These are phyloP conservation scores for Xestia rhomboidea DNA, from an alignment of 2,888 invertebrate genomes.

Conservation along the genomic window DNA sequence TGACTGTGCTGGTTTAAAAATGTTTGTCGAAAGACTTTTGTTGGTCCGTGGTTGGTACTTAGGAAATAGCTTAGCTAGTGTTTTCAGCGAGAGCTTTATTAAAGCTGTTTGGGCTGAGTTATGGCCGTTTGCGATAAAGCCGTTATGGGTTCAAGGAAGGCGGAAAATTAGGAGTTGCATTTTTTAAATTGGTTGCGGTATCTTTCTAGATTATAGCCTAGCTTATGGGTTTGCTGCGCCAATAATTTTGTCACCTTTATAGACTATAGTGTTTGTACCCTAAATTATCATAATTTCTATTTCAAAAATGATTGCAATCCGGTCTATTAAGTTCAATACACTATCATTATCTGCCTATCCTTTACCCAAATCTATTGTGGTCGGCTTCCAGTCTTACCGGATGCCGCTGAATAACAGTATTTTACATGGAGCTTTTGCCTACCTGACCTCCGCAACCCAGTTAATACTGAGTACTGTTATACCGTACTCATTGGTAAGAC, in stretches of 20 bases:
- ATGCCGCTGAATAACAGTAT: too few species aligned
- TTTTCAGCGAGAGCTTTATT: conserved; percentile 62
- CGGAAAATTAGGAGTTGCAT: conserved; percentile 31
- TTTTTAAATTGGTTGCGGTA: conserved; percentile 26
- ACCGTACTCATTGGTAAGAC: too few species aligned
- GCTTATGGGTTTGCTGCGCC: not conserved
- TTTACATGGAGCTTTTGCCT: too few species aligned
- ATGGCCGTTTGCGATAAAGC: conserved; percentile 53
- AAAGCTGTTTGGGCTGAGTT: conserved; percentile 67
- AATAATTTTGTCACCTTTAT: not conserved
- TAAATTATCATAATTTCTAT: not conserved
- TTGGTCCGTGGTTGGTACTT: conserved; percentile 62
- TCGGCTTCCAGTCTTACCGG: too few species aligned
- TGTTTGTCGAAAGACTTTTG: conserved; percentile 68
- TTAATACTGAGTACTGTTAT: too few species aligned
- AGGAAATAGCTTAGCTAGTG: conserved; percentile 60
- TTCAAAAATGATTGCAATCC: not conserved
- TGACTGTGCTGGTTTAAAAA: conserved; percentile 82
- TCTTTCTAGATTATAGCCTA: not conserved
- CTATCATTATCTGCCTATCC: too few species aligned
- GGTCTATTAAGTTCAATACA: too few species aligned
- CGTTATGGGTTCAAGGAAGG: conserved; percentile 14
- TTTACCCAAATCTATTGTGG: too few species aligned
- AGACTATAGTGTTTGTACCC: not conserved
- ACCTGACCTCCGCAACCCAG: too few species aligned